Base-by-base conservation (phyloP, 2,888 invertebrate genomes). In the Tetragonula carbonaria region DNA sequence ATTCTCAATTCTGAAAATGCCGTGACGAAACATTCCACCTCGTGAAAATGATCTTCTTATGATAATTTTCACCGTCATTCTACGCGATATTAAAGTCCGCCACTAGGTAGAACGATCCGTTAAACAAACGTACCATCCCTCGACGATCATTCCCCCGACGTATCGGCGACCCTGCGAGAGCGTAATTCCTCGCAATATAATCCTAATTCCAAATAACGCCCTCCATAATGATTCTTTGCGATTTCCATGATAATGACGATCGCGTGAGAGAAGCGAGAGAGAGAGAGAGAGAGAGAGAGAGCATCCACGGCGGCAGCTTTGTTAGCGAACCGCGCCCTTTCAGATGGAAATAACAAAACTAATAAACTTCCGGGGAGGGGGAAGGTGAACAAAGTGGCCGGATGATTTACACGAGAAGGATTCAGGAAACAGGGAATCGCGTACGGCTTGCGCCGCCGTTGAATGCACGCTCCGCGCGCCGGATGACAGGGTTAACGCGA, bases 271-370 rank as follows among this genome's bases (percentile, higher is more conserved):
- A 2, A 23, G 18, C 4, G 5, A 45, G 11, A 45, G 45, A 45
- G 45, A 45, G 11, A 45, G 45, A 45, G 45, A 45, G 45, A 45
- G 45, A 8, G 45, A 45, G 45, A 45, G 45, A 45, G 8, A 38
- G 38, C 28, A 8, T 1, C 11, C 8, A 1, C 11, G 45, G 45
- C 11, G 45, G 45, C 21, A 55, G 81, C 57, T 82, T 75, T 72
- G 72, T 84, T 82, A 73, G 68, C 74, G 82, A 77, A 33, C 70
- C 28, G 63, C 74, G 70, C 23, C 68, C 68, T 82, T 77, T 82
- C 83, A 62, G 62, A 77, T 74, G 82, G 74, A 84, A 82, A 84
- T 82, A 74, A 82, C 77, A 71, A 83, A 83, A 83, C 74, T 84
- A 83, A 78, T 83, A 83, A 78, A 84, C 75, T 68, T 68, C 71